Percentiles rank a stretch among this genome's conserved stretches.
phyloP scores from a whole-genome alignment of 2,888 invertebrate genomes.

The Cacoxenus indagator region DNA sequence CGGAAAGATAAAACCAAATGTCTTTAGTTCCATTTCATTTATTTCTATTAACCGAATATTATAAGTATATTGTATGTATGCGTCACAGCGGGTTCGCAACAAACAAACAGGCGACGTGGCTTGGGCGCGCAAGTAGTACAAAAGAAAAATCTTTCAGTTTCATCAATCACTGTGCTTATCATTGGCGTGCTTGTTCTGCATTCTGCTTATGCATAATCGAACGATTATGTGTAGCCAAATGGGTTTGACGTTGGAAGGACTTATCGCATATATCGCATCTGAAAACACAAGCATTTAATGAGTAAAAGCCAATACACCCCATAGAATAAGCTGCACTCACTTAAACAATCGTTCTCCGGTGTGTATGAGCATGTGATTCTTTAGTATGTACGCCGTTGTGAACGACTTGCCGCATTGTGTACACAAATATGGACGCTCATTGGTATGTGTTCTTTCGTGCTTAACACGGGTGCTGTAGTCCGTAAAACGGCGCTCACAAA shows the following conservation, averaged over 20 bases:
- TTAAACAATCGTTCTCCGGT: slow-evolving; percentile 62
- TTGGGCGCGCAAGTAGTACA: too few relatives aligned
- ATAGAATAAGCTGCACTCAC: slow-evolving; percentile 34
- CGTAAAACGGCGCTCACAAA: slow-evolving; percentile 57
- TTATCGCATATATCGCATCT: slow-evolving; percentile 66
- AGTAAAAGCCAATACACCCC: not conserved
- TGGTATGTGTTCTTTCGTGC: slow-evolving; percentile 63
- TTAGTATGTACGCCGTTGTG: slow-evolving; percentile 62
- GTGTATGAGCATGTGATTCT: slow-evolving; percentile 63
- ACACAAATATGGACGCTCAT: slow-evolving; percentile 61
- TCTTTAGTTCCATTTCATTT: too few relatives aligned
- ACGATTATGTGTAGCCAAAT: slow-evolving; percentile 64
- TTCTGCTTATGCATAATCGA: slow-evolving; percentile 67
- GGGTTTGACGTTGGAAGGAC: slow-evolving; percentile 67
- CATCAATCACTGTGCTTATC: too few relatives aligned
- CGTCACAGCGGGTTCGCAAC: too few relatives aligned
- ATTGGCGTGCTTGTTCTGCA: slow-evolving; percentile 38
- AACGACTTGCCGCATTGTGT: slow-evolving; percentile 58
- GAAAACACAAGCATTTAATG: too few relatives aligned
- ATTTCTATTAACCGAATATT: too few relatives aligned
- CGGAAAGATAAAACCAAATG: too few relatives aligned
- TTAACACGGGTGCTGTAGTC: slow-evolving; percentile 61
- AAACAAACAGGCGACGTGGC: too few relatives aligned
- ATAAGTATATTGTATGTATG: too few relatives aligned
- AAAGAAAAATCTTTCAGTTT: too few relatives aligned